Percentiles rank a stretch among this genome's conserved stretches.
phyloP scores from a whole-genome alignment of 37 sponge, comb jelly and placozoan genomes.

The Spongilla lacustris region DNA sequence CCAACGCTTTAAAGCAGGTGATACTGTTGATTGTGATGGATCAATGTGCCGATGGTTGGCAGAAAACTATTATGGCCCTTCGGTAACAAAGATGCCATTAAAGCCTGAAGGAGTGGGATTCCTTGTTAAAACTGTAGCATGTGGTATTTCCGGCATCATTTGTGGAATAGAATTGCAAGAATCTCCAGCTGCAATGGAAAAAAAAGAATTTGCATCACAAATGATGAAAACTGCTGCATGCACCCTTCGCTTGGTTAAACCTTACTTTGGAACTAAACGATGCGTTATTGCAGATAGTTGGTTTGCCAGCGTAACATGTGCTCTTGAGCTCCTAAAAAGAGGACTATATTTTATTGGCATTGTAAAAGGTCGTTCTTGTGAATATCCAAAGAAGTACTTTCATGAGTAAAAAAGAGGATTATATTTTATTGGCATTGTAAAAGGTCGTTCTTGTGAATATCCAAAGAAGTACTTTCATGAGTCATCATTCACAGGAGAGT shows the following conservation, averaged over 20 bases:
- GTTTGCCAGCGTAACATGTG: constrained; percentile 1
- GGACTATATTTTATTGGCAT: constrained; percentile 1
- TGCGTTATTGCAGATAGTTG: neutral
- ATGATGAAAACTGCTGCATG: neutral
- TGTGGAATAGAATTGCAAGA: neutral
- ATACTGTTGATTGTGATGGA: neutral
- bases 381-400: neutral
- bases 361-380: neutral
- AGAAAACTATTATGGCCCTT: neutral
- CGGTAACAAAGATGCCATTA: neutral
- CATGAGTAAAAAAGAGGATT: neutral
- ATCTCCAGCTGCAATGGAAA: neutral
- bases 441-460: too few relatives aligned
- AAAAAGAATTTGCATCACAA: neutral
- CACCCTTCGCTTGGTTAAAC: constrained; percentile 3
- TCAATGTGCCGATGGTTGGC: neutral
- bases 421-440: too few relatives aligned
- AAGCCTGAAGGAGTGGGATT: neutral
- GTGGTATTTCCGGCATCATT: constrained; percentile 1
- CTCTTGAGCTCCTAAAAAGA: neutral
- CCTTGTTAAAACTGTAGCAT: neutral
- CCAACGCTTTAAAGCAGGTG: neutral
- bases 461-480: too few relatives aligned
- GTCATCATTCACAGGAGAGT: neutral
- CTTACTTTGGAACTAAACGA: neutral